A percentile compares a stretch with the other conserved stretches of the same genome.
Conservation (phyloP, 2,888 invertebrate genomes). For the Nomada flava region DNA sequence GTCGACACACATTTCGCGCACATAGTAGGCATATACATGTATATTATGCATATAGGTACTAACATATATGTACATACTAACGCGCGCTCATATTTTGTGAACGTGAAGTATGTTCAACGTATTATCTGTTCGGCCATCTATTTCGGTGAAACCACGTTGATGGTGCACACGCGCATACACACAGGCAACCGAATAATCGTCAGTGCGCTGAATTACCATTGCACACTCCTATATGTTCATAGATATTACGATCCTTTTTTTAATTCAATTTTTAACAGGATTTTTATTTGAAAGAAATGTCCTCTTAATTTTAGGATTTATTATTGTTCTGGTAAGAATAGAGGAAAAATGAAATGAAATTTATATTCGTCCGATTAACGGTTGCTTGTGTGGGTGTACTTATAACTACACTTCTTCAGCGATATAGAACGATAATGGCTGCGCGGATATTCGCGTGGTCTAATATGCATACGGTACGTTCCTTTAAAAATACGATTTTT, state of each 20-base stretch:
- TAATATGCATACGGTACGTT: slow-evolving; percentile 38
- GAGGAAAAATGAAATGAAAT: background rate
- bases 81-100: background rate
- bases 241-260: background rate
- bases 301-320: background rate
- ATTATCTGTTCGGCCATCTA: slow-evolving; percentile 40
- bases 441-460: slow-evolving; percentile 5
- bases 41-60: background rate
- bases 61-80: background rate
- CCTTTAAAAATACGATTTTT: slow-evolving; percentile 50
- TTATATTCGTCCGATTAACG: slow-evolving; percentile 10
- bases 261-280: background rate
- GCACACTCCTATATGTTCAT: background rate
- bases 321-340: too few relatives aligned
- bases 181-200: slow-evolving; percentile 10
- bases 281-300: background rate
- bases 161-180: slow-evolving; percentile 10
- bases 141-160: slow-evolving; percentile 22
- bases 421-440: slow-evolving; percentile 13
- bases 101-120: slow-evolving; percentile 38
- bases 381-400: slow-evolving; percentile 1
- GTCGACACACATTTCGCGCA: slow-evolving; percentile 15
- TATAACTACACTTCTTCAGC: background rate
- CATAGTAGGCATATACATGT: background rate
- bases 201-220: background rate